A percentile compares a stretch with the other conserved stretches of the same genome.
Evolutionary conservation across 2,797 vertebrate species (phyloP).

Genomic region (Allochrocebus solatus): DNA sequence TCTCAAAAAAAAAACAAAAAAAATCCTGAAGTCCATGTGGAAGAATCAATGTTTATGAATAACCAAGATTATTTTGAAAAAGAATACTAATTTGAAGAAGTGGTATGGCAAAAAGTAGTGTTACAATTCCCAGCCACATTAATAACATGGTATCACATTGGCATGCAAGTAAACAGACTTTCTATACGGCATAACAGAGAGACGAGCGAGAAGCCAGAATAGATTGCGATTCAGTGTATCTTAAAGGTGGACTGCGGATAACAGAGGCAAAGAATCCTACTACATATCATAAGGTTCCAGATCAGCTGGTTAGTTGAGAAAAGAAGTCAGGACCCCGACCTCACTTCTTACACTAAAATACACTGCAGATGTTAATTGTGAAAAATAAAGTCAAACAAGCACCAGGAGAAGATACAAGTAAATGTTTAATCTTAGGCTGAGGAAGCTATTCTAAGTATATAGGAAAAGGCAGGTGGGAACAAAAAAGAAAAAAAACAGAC

Average conservation of each 20-base stretch:
- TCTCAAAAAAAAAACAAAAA: too few species aligned
- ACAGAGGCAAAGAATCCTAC: background rate
- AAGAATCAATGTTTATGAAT: background rate
- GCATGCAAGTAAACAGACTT: background rate
- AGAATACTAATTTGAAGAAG: background rate
- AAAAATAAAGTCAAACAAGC: background rate
- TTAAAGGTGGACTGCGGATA: accelerated
- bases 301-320: background rate
- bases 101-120: background rate
- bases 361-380: background rate
- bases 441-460: background rate
- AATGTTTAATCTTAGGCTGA: background rate
- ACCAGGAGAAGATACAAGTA: background rate
- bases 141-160: background rate
- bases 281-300: background rate
- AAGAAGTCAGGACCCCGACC: too few species aligned
- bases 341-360: conserved; percentile 17
- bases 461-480: background rate
- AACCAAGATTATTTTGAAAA: background rate
- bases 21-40: background rate
- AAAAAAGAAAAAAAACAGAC: background rate
- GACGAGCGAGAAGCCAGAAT: background rate
- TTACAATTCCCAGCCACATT: background rate
- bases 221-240: accelerated
- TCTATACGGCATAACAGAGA: background rate